Conservation (phyloP, 1,140 invertebrate species). For the Solenopsis fugax region DNA sequence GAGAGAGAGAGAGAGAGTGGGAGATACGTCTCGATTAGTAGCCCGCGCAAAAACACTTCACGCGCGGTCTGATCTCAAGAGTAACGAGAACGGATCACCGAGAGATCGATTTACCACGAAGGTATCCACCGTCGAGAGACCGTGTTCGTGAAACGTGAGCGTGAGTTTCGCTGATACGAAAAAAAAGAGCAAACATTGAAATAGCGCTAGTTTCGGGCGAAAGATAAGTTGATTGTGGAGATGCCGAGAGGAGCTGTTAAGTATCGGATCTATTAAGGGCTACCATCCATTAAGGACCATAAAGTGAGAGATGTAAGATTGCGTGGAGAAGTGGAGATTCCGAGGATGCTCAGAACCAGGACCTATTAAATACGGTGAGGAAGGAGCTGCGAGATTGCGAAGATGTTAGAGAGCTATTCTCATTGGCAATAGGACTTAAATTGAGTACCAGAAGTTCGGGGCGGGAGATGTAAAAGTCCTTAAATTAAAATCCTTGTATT, state of each 20-base stretch:
- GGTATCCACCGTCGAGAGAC: neutral
- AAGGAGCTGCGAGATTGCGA: neutral
- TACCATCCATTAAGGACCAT: slow-evolving; percentile 1
- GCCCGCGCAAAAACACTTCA: slow-evolving; percentile 21
- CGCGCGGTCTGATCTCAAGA: slow-evolving; percentile 11
- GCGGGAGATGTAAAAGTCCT: neutral
- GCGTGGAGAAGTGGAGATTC: neutral
- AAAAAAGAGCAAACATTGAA: slow-evolving; percentile 35
- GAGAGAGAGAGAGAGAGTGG: neutral
- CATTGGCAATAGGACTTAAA: neutral
- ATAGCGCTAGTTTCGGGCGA: neutral
- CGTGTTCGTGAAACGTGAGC: neutral
- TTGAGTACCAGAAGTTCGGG: slow-evolving; percentile 13
- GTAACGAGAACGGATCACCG: slow-evolving; percentile 11
- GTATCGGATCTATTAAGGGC: neutral
- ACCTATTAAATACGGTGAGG: neutral
- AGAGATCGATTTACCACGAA: slow-evolving; percentile 22
- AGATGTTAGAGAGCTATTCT: slow-evolving; percentile 2
- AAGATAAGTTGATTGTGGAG: slow-evolving; percentile 19
- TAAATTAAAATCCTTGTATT: neutral
- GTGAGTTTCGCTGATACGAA: neutral
- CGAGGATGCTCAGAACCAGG: too few species aligned
- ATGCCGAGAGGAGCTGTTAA: slow-evolving; percentile 1
- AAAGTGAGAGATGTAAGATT: slow-evolving; percentile 32
- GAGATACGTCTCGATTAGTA: neutral